These are phyloP conservation scores for Tipula confusa DNA, from an alignment of 2,888 invertebrate genomes.

Conservation along the genomic window DNA sequence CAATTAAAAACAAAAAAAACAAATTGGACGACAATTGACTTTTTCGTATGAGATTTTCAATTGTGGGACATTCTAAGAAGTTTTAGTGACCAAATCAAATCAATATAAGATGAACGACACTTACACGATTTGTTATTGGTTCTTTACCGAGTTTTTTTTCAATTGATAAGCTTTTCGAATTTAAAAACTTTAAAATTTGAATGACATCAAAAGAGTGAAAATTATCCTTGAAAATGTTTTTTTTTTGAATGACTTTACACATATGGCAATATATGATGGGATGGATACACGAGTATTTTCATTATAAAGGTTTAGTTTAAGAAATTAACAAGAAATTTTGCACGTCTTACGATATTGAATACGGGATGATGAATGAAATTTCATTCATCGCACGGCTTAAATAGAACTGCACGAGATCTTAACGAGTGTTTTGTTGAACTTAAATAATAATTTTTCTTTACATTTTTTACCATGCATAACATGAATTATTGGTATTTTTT, in stretches of 20 bases:
- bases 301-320: no score
- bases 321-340: not conserved
- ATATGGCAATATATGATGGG: no score
- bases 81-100: not conserved
- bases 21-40: not conserved
- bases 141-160: not conserved
- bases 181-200: not conserved
- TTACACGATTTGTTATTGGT: not conserved
- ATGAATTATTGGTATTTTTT: not conserved
- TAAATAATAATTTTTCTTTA: not conserved
- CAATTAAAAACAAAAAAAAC: no score
- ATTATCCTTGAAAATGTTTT: not conserved
- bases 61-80: not conserved
- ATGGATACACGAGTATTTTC: no score
- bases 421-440: conserved; percentile 16
- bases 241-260: not conserved
- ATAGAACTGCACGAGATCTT: conserved; percentile 12
- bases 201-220: not conserved
- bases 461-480: not conserved
- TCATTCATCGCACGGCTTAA: not conserved
- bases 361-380: not conserved
- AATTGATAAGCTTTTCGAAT: not conserved
- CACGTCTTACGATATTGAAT: not conserved
- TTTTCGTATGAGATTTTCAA: not conserved
- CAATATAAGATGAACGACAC: not conserved